A percentile compares a stretch with the other conserved stretches of the same genome.
phyloP scores from a whole-genome alignment of 2,113 vertebrate species.

The Micronisus gabar region DNA sequence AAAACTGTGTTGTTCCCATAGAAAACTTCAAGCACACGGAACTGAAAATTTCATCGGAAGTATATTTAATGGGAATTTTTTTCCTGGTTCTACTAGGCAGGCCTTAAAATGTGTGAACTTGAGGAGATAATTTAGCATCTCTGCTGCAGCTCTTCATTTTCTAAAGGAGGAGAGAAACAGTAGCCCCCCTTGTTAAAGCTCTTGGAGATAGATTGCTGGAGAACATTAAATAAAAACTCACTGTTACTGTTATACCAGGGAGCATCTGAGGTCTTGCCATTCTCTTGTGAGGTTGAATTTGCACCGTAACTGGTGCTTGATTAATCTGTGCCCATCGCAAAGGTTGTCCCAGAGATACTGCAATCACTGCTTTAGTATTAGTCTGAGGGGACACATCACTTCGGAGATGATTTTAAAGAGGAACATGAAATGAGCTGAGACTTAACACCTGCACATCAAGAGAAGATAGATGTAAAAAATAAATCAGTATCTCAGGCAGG shows the following conservation, averaged over 20 bases:
- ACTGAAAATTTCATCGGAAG: not conserved
- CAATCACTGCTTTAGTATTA: not conserved
- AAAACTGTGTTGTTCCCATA: not conserved
- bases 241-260: not conserved
- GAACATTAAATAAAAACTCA: slow-evolving; percentile 12
- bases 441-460: not conserved
- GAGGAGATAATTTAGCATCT: not conserved
- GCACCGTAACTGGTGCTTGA: not conserved
- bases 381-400: slow-evolving; percentile 6
- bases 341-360: not conserved
- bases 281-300: not conserved
- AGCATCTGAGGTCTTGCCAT: not conserved
- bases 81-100: not conserved
- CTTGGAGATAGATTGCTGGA: not conserved
- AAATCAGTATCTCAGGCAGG: not conserved
- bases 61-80: not conserved
- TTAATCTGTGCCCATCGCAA: not conserved
- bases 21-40: not conserved
- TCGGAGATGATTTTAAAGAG: not conserved
- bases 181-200: slow-evolving; percentile 2
- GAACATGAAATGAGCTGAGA: not conserved
- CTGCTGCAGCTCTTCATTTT: not conserved
- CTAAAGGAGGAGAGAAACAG: not conserved
- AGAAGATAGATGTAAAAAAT: not conserved
- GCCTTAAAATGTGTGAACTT: not conserved